phyloP scores from a whole-genome alignment of 2,888 invertebrate species.

The Argyra leucocephala region DNA sequence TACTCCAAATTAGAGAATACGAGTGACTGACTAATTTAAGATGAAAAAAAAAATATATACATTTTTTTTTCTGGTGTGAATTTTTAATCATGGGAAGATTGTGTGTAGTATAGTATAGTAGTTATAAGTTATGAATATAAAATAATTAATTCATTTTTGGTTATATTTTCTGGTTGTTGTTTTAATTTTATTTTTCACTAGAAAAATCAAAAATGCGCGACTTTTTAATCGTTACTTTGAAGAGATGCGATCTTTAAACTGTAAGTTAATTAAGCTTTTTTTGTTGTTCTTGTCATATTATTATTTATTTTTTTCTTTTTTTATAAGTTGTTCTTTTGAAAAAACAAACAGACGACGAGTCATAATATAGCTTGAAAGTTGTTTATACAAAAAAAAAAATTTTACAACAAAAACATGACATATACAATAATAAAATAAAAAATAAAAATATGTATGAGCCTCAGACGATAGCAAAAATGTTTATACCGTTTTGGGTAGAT shows the following conservation, averaged over 20 bases:
- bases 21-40: background rate
- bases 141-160: background rate
- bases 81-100: constrained; percentile 4
- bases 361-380: background rate
- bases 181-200: constrained; percentile 1
- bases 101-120: too few relatives aligned
- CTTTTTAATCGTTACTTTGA: background rate
- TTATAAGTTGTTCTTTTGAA: background rate
- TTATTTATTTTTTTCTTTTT: background rate
- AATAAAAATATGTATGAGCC: background rate
- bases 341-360: too few relatives aligned
- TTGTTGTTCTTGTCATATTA: background rate
- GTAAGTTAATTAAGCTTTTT: background rate
- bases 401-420: background rate
- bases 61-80: background rate
- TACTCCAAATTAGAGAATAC: background rate
- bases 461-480: background rate
- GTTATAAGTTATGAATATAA: constrained; percentile 3
- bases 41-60: background rate
- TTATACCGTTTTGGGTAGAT: background rate
- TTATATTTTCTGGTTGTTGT: background rate
- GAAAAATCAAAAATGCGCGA: constrained; percentile 4
- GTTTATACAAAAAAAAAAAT: too few relatives aligned
- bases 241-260: background rate
- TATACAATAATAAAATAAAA: background rate